These are phyloP conservation scores for Mobula hypostoma DNA, from an alignment of 2,113 vertebrate species.

Conservation along the genomic window DNA sequence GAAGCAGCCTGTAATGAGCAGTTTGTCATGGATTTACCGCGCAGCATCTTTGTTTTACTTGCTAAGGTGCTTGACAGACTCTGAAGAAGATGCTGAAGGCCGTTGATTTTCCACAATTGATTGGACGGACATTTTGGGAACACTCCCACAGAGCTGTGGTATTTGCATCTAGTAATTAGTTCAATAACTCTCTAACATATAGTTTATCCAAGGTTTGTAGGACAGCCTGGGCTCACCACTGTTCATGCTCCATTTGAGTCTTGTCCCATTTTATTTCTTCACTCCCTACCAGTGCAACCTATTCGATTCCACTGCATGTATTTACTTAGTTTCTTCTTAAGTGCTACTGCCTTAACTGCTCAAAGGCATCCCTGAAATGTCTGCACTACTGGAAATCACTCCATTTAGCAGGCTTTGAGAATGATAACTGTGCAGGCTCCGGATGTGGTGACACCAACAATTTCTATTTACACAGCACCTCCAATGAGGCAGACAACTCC, in stretches of 20 bases:
- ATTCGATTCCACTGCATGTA: not conserved
- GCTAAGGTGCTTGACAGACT: not conserved
- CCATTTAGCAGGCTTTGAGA: no score
- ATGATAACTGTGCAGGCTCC: no score
- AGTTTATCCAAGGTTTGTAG: no score
- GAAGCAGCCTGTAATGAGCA: not conserved
- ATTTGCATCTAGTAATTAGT: not conserved
- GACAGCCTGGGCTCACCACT: no score
- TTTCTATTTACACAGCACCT: no score
- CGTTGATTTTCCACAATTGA: not conserved
- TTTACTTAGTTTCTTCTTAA: not conserved
- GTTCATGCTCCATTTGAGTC: not conserved
- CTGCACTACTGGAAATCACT: no score
- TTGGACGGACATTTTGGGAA: not conserved
- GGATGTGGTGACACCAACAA: no score
- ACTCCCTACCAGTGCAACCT: not conserved
- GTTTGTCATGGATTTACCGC: not conserved
- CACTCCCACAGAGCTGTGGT: not conserved
- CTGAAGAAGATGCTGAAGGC: not conserved
- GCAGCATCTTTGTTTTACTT: not conserved
- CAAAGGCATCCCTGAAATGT: not conserved
- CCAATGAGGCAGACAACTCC: no score
- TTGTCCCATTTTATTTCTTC: not conserved
- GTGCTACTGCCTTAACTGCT: not conserved
- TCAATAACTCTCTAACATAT: no score